Percentiles rank a stretch among this genome's conserved stretches.
Conservation (phyloP, 1,140 invertebrate genomes). For the Danaus melanippus region DNA sequence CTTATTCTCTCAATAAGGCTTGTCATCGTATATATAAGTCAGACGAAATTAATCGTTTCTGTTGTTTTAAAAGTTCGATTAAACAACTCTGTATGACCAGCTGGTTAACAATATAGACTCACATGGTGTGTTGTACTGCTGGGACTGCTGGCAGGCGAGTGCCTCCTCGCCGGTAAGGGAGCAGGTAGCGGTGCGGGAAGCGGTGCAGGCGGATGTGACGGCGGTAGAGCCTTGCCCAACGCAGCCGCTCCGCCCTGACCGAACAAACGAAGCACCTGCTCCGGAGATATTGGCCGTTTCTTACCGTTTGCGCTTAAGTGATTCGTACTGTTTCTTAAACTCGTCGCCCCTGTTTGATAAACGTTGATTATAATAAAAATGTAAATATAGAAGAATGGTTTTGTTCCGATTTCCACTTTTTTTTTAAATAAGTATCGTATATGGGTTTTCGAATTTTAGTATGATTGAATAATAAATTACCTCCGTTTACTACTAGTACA, state of each 20-base stretch:
- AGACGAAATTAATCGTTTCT: too few relatives aligned
- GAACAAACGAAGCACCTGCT: constrained; percentile 81
- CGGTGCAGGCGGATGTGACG: constrained; percentile 53
- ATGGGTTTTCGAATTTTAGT: too few relatives aligned
- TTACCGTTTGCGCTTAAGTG: constrained; percentile 71
- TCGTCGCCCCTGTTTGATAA: constrained; percentile 40
- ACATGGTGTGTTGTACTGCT: constrained; percentile 80
- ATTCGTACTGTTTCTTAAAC: constrained; percentile 56
- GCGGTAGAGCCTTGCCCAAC: constrained; percentile 53
- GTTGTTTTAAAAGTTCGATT: background rate
- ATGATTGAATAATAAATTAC: too few relatives aligned
- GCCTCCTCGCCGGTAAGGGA: constrained; percentile 44
- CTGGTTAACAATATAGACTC: constrained; percentile 20
- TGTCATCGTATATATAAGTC: too few relatives aligned
- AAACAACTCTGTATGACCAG: too few relatives aligned
- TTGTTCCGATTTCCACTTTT: too few relatives aligned
- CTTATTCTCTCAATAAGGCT: too few relatives aligned
- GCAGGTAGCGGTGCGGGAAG: constrained; percentile 46
- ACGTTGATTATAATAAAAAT: too few relatives aligned
- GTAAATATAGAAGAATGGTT: too few relatives aligned
- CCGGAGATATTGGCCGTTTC: constrained; percentile 82
- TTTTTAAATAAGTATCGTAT: too few relatives aligned
- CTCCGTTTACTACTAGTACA: too few relatives aligned
- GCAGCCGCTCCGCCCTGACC: constrained; percentile 68
- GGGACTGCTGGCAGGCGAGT: constrained; percentile 83